A percentile compares a stretch with the other conserved stretches of the same genome.
Conservation (phyloP, 2,113 vertebrate genomes). For the Casuarius casuarius region DNA sequence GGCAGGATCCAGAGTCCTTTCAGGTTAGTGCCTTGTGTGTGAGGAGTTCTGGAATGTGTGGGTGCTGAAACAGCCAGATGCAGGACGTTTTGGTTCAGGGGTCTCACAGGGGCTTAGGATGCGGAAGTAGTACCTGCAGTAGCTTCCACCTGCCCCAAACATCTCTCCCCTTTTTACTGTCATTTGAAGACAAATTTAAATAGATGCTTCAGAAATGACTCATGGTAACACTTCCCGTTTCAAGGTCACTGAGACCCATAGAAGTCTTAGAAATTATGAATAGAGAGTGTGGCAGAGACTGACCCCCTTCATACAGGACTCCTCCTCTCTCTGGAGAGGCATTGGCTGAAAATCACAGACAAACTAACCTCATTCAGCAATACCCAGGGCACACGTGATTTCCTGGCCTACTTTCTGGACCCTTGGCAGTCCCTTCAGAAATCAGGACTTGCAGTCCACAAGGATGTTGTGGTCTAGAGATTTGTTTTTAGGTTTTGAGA, state of each 20-base stretch:
- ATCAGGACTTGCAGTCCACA: background rate
- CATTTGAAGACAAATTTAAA: background rate
- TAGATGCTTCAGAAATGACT: constrained; percentile 20
- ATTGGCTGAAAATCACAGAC: background rate
- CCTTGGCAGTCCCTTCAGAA: background rate
- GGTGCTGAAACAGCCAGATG: background rate
- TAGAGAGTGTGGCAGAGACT: background rate
- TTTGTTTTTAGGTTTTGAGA: background rate
- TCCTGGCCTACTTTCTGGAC: background rate
- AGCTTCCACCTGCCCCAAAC: background rate
- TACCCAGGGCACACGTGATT: background rate
- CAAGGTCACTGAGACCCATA: background rate
- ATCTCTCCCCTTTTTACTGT: background rate
- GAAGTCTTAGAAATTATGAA: background rate
- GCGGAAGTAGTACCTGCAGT: background rate
- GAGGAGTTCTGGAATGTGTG: background rate
- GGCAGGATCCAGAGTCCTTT: background rate
- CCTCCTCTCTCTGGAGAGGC: background rate
- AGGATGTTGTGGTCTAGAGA: background rate
- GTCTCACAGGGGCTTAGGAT: background rate
- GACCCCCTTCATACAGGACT: background rate
- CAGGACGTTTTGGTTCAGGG: background rate
- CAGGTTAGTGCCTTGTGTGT: fast-evolving
- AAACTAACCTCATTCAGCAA: background rate
- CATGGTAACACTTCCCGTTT: background rate